These are phyloP conservation scores for Arctia plantaginis DNA, from an alignment of 2,888 invertebrate genomes.

Conservation along the genomic window DNA sequence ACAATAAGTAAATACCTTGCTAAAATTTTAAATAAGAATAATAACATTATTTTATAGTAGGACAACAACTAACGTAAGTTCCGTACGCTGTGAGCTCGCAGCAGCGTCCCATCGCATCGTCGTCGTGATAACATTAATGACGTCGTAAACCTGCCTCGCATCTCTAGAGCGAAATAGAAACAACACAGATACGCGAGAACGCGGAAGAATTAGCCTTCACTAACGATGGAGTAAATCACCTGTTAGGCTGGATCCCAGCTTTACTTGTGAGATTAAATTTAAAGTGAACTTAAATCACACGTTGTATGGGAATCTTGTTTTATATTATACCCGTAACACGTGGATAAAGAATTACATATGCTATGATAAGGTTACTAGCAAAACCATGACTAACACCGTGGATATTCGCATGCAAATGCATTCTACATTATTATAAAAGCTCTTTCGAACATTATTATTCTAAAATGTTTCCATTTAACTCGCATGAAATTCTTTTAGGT, in stretches of 20 bases:
- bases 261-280: conserved; percentile 72
- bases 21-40: conserved; percentile 29
- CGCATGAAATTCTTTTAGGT: conserved; percentile 31
- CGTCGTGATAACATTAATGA: conserved; percentile 80
- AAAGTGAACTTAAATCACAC: conserved; percentile 69
- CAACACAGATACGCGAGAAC: conserved; percentile 72
- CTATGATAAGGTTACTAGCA: conserved; percentile 23
- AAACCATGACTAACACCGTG: conserved; percentile 10
- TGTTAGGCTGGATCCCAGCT: conserved; percentile 66
- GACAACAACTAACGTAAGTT: conserved; percentile 50
- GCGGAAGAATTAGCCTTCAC: conserved; percentile 82
- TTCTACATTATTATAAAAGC: conserved; percentile 14
- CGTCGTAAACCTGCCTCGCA: conserved; percentile 77
- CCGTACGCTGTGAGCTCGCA: conserved; percentile 61
- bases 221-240: conserved; percentile 83
- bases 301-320: conserved; percentile 57
- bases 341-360: conserved; percentile 27
- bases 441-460: conserved; percentile 26
- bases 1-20: background rate
- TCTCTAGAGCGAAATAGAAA: conserved; percentile 69
- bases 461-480: conserved; percentile 32
- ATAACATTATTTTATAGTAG: conserved; percentile 42
- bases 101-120: conserved; percentile 57
- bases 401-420: conserved; percentile 14
- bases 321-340: conserved; percentile 37